Percentiles rank a stretch among this genome's conserved stretches.
These are phyloP conservation scores for Urechis unicinctus DNA, from an alignment of 2,888 invertebrate genomes.

Conservation along the genomic window DNA sequence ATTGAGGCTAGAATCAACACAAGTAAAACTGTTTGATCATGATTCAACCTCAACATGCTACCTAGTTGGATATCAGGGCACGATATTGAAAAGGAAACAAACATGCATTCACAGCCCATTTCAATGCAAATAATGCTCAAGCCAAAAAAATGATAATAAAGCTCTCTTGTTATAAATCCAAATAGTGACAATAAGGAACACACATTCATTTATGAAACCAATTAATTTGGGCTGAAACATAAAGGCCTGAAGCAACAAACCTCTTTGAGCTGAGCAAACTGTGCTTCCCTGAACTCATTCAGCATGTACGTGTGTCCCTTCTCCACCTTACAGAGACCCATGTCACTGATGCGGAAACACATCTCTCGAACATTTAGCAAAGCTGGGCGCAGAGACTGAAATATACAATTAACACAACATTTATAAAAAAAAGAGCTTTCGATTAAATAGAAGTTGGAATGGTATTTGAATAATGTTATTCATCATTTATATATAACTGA, in stretches of 20 bases:
- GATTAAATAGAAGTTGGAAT: background rate
- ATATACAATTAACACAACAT: background rate
- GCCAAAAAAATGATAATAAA: no score
- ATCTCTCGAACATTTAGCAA: conserved; percentile 63
- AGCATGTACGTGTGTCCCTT: conserved; percentile 48
- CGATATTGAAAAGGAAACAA: no score
- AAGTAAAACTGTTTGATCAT: no score
- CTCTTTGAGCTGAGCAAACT: conserved; percentile 47
- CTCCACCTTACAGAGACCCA: conserved; percentile 51
- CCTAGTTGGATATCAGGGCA: no score
- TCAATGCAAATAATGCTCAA: no score
- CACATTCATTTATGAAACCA: no score
- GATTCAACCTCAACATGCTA: no score
- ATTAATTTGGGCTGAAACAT: no score
- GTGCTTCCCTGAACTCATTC: conserved; percentile 45
- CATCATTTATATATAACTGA: background rate
- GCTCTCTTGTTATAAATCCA: background rate
- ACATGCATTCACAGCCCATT: no score
- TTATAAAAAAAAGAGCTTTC: background rate
- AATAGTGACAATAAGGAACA: background rate
- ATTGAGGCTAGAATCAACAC: background rate
- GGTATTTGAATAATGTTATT: background rate
- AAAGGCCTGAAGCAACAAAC: no score
- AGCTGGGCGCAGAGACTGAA: conserved; percentile 62
- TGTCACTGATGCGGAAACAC: conserved; percentile 51